phyloP scores from a whole-genome alignment of 2,113 vertebrate species.

The Aythya baeri region DNA sequence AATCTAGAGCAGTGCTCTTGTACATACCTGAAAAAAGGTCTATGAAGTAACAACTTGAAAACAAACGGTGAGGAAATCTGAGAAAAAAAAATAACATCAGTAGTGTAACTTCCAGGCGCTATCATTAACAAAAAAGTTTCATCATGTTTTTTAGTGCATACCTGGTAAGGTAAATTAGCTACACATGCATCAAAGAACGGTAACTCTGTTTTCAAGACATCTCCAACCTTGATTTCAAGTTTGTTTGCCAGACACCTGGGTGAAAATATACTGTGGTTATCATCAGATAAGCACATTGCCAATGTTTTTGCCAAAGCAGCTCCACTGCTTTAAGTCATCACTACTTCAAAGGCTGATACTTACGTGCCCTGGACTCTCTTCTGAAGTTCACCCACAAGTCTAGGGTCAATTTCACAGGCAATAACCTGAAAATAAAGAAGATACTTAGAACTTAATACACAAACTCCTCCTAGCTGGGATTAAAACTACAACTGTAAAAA shows the following conservation, averaged over 20 bases:
- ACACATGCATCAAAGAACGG: constrained; percentile 97
- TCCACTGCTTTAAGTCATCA: accelerated
- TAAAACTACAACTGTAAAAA: background rate
- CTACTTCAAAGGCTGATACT: constrained; percentile 55
- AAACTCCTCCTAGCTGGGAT: background rate
- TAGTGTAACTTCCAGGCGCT: background rate
- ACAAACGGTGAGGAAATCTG: constrained; percentile 99
- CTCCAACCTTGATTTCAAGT: constrained; percentile 94
- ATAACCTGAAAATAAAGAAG: constrained; percentile 82
- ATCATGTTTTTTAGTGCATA: constrained; percentile 52
- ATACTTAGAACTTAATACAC: background rate
- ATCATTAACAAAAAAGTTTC: background rate
- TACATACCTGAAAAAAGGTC: constrained; percentile 95
- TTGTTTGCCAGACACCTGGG: constrained; percentile 83
- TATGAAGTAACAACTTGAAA: constrained; percentile 94
- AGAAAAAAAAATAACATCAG: background rate
- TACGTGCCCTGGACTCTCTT: constrained; percentile 98
- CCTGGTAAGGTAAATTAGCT: constrained; percentile 98
- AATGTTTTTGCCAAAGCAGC: background rate
- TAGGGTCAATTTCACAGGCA: constrained; percentile 94
- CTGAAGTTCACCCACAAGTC: constrained; percentile 95
- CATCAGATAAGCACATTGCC: background rate
- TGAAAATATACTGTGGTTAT: background rate
- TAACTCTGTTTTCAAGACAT: constrained; percentile 92
- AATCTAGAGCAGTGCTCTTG: background rate